Evolutionary conservation across 1,140 invertebrate genomes (phyloP).

Genomic region (Rhagoletis zephyria): DNA sequence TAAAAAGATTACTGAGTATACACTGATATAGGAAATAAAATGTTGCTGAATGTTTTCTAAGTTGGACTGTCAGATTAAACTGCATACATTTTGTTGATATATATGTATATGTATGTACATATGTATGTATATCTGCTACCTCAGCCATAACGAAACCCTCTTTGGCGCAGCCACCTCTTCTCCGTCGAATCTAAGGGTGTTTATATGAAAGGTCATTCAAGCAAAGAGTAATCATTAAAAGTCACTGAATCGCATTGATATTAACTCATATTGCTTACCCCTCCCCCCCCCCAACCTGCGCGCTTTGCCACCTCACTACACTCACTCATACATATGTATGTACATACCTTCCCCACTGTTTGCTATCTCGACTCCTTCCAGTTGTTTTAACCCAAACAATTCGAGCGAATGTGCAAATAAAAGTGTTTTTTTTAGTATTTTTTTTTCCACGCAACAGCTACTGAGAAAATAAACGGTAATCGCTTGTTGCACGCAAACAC

Average conservation of each 20-base stretch:
- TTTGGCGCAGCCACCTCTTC: background rate
- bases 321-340: background rate
- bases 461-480: slow-evolving; percentile 63
- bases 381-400: slow-evolving; percentile 54
- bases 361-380: slow-evolving; percentile 54
- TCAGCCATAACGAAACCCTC: background rate
- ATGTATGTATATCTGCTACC: no score
- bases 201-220: slow-evolving; percentile 47
- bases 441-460: slow-evolving; percentile 57
- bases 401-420: slow-evolving; percentile 40
- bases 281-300: no score
- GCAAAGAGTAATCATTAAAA: slow-evolving; percentile 52
- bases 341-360: background rate
- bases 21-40: no score
- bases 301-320: background rate
- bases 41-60: no score
- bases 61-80: no score
- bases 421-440: slow-evolving; percentile 23
- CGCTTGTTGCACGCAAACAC: slow-evolving; percentile 59
- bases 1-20: no score
- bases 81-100: no score
- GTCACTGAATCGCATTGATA: slow-evolving; percentile 44
- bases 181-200: background rate
- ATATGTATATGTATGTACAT: no score
- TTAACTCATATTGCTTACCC: slow-evolving; percentile 36